phyloP scores from a whole-genome alignment of 2,113 vertebrate genomes.

The Natator depressus region DNA sequence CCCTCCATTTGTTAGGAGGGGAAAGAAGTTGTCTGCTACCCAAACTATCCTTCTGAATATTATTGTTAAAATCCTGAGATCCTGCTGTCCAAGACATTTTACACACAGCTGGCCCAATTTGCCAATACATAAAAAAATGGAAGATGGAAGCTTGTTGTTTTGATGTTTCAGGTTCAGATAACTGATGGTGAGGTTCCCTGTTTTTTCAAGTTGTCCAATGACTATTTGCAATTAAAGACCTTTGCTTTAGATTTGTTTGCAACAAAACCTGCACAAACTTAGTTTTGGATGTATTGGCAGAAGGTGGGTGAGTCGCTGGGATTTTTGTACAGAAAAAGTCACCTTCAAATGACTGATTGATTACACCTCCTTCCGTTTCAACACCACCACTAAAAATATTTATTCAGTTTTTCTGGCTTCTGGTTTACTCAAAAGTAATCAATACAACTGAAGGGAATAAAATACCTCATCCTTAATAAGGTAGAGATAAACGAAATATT shows the following conservation, averaged over 20 bases:
- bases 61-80: background rate
- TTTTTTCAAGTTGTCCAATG: slow-evolving; percentile 46
- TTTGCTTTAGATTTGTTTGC: slow-evolving; percentile 52
- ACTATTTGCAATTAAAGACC: slow-evolving; percentile 40
- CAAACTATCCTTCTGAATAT: background rate
- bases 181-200: slow-evolving; percentile 44
- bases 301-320: background rate
- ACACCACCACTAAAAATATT: background rate
- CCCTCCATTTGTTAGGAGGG: background rate
- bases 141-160: slow-evolving; percentile 6
- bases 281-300: background rate
- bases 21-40: background rate
- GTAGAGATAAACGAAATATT: background rate
- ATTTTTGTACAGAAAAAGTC: slow-evolving; percentile 38
- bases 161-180: slow-evolving; percentile 51
- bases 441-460: background rate
- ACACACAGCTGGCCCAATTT: background rate
- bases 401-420: background rate
- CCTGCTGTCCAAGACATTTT: background rate
- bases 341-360: slow-evolving; percentile 31
- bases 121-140: background rate
- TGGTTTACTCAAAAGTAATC: background rate
- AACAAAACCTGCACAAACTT: slow-evolving; percentile 37
- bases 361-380: background rate
- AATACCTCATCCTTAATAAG: background rate